Conservation (phyloP, 2,113 vertebrate genomes). For the Megaceryle maxima region DNA sequence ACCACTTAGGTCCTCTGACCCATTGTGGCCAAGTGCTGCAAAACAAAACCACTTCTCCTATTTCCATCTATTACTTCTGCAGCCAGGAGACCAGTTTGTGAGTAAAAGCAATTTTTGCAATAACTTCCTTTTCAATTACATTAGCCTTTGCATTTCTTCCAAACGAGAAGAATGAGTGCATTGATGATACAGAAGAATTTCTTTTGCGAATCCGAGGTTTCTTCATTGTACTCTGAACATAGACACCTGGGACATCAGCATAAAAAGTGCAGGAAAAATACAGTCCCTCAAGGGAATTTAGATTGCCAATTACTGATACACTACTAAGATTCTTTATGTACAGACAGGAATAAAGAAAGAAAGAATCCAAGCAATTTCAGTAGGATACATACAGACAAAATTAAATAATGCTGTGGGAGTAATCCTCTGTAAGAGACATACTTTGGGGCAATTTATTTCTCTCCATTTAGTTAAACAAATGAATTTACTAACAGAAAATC, state of each 20-base stretch:
- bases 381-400: not conserved
- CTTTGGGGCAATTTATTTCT: not conserved
- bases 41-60: fast-evolving
- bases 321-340: slow-evolving; percentile 12
- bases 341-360: not conserved
- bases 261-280: not conserved
- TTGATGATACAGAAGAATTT: not conserved
- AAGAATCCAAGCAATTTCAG: not conserved
- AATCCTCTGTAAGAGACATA: not conserved
- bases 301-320: not conserved
- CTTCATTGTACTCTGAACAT: not conserved
- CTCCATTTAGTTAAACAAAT: not conserved
- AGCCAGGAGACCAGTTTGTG: fast-evolving
- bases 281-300: not conserved
- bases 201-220: not conserved
- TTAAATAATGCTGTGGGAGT: not conserved
- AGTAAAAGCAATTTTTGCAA: not conserved
- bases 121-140: not conserved
- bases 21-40: not conserved
- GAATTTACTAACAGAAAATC: not conserved
- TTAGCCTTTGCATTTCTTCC: not conserved
- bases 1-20: not conserved
- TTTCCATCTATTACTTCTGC: not conserved
- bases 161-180: not conserved
- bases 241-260: not conserved